Evolutionary conservation across 2,888 invertebrate species (phyloP).

Genomic region (Hydrotaea diabolus): DNA sequence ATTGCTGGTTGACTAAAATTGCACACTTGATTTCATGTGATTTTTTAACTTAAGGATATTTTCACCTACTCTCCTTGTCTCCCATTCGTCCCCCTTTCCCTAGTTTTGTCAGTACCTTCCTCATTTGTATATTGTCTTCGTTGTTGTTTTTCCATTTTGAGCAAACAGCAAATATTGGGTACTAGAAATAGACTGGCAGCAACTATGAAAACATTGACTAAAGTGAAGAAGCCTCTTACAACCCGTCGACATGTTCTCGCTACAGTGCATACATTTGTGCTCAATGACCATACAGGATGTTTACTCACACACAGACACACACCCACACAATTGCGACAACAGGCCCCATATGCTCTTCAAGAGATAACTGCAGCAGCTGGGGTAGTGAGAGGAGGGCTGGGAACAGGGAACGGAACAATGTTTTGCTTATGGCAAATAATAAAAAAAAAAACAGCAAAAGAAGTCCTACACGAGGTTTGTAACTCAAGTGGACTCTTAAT

Average conservation of each 20-base stretch:
- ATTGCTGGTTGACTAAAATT: constrained; percentile 53
- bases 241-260: constrained; percentile 41
- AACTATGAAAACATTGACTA: constrained; percentile 16
- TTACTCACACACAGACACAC: constrained; percentile 44
- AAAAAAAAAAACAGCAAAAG: background rate
- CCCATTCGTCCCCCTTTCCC: background rate
- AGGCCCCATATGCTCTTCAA: constrained; percentile 27
- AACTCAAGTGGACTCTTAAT: constrained; percentile 54
- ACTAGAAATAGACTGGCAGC: constrained; percentile 23
- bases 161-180: constrained; percentile 32
- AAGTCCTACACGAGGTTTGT: constrained; percentile 27
- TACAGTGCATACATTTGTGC: constrained; percentile 47
- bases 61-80: background rate
- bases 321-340: background rate
- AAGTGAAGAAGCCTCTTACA: constrained; percentile 38
- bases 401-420: background rate
- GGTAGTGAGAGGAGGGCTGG: background rate
- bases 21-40: constrained; percentile 57
- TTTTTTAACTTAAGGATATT: constrained; percentile 46
- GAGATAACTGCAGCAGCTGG: background rate
- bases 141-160: constrained; percentile 7
- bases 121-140: constrained; percentile 20
- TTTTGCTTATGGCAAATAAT: background rate
- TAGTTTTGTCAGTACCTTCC: background rate
- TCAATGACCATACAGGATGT: constrained; percentile 65